Base-by-base conservation (phyloP, 2,888 invertebrate species). In the Caenorhabditis wallacei region DNA sequence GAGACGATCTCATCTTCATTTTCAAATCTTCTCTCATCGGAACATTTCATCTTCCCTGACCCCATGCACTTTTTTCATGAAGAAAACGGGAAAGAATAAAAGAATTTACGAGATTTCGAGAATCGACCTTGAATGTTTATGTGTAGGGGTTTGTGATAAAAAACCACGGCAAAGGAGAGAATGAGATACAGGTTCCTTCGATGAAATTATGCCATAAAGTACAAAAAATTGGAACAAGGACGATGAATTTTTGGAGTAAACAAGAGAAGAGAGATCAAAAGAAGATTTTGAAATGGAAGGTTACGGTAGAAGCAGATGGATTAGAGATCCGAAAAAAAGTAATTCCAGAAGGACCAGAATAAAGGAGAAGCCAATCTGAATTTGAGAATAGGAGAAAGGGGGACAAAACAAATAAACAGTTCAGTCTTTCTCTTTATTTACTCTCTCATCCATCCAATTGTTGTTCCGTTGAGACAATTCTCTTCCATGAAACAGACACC, bases 351-450 rank as follows among this genome's bases (percentile, higher is more conserved):
- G 43, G 26, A 61, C 24, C 43, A 43, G 11, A 20, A 16, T 63
- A n/a, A 2, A 16, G 40, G 35, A 64, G 20, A 64, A 64, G 64
- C 48, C 64, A 64, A 30, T 64, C 51, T 64, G 63, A 63, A 63
- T 63, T 63, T 63, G 48, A 48, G 35, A 48, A 24, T 2, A 22
- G 43, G 16, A 5, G 35, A 35, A 13, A 30, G 30, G 26, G 22
- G 48, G 64, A 20, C 64, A 64, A 64, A 64, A 48, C 64, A 64
- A 64, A 64, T 64, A 64, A 64, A 64, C 64, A 64, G 64, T 64
- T 64, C 64, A 64, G 64, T 48, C 5, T 24, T n/a, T 59, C 13
- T 5, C n/a, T 35, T 20, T 51, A 20, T 26, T 64, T 64, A 24
- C 64, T 63, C 63, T 53, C 24, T 24, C 24, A 30, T 53, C 53